A percentile compares a stretch with the other conserved stretches of the same genome.
phyloP scores from a whole-genome alignment of 1,140 invertebrate genomes.

The Drosophila bocki region DNA sequence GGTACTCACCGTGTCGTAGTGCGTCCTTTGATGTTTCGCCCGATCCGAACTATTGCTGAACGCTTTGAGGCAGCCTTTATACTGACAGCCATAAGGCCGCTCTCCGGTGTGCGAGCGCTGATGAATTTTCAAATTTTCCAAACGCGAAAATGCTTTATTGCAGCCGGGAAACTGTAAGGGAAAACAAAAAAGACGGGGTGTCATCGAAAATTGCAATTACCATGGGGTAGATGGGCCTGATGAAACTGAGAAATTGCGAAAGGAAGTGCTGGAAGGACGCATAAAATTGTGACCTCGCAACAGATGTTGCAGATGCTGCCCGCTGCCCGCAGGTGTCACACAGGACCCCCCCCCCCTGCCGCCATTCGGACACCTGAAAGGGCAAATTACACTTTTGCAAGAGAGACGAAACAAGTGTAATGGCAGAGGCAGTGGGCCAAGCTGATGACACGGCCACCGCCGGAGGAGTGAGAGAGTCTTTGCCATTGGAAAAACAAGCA shows the following conservation, averaged over 20 bases:
- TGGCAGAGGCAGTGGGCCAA: slow-evolving; percentile 31
- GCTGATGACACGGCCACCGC: slow-evolving; percentile 3
- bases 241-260: slow-evolving; percentile 1
- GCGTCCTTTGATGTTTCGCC: slow-evolving; percentile 98
- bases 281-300: slow-evolving; percentile 61
- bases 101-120: slow-evolving; percentile 97
- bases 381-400: slow-evolving; percentile 50
- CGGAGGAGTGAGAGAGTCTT: slow-evolving; percentile 7
- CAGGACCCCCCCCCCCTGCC: neutral
- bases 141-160: slow-evolving; percentile 95
- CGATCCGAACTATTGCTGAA: slow-evolving; percentile 99
- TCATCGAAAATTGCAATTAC: slow-evolving; percentile 65
- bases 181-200: slow-evolving; percentile 48
- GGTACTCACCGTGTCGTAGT: slow-evolving; percentile 95
- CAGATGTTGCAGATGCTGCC: slow-evolving; percentile 16
- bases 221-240: slow-evolving; percentile 11
- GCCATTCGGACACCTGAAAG: slow-evolving; percentile 22
- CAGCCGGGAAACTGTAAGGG: slow-evolving; percentile 94
- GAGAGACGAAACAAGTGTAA: slow-evolving; percentile 42
- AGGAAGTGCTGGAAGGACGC: slow-evolving; percentile 27
- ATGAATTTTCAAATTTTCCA: slow-evolving; percentile 98
- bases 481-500: slow-evolving; percentile 28
- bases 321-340: slow-evolving; percentile 46
- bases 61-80: slow-evolving; percentile 94
- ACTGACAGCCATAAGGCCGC: slow-evolving; percentile 94